Evolutionary conservation across 2,888 invertebrate genomes (phyloP).

Genomic region (Didymodactylos carnosus): DNA sequence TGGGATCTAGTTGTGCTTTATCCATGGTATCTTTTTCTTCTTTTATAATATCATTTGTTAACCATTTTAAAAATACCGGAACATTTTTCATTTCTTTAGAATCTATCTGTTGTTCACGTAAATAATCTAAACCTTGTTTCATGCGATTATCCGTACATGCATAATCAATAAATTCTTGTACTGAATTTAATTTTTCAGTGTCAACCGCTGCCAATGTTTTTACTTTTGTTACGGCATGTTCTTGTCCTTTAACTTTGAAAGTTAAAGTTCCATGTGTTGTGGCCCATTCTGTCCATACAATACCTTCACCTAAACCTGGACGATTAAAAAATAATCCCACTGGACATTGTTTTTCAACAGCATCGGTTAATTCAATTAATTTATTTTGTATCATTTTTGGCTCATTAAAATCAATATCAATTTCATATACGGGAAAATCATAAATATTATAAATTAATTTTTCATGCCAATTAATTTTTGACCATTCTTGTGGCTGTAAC

Average conservation of each 20-base stretch:
- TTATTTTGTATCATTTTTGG: not conserved
- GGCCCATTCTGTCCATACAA: not conserved
- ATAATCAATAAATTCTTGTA: not conserved
- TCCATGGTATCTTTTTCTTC: not conserved
- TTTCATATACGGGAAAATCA: not conserved
- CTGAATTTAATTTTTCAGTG: not conserved
- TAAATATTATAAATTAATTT: not conserved
- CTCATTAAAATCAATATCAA: not conserved
- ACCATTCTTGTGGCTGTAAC: not conserved
- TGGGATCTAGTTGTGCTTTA: not conserved
- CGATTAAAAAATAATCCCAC: not conserved
- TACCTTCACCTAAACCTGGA: not conserved
- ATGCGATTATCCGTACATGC: not conserved
- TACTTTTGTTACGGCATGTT: not conserved
- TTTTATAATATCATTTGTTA: not conserved
- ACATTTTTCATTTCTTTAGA: not conserved
- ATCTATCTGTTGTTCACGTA: slow-evolving; percentile 1
- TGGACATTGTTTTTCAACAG: not conserved
- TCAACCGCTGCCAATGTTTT: not conserved
- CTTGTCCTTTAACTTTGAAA: not conserved
- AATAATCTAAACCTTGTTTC: not conserved
- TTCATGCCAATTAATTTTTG: not conserved
- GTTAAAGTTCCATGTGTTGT: not conserved
- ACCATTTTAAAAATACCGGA: not conserved
- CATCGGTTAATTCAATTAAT: not conserved